Percentiles rank a stretch among this genome's conserved stretches.
Evolutionary conservation across 2,113 vertebrate species (phyloP).

Genomic region (Xenopus tropicalis): DNA sequence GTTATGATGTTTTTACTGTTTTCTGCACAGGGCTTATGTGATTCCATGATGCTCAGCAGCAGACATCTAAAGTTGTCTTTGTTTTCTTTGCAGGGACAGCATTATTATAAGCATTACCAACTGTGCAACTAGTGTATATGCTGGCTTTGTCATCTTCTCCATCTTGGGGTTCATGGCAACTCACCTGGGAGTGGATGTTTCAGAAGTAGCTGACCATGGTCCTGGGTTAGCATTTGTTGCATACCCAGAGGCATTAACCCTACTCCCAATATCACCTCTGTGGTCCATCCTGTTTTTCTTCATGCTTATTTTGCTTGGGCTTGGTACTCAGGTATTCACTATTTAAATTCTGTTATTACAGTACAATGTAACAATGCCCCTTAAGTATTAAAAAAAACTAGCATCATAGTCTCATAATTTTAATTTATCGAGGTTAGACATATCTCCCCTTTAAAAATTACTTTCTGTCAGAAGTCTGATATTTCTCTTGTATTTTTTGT

Average conservation of each 20-base stretch:
- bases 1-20: too few relatives aligned
- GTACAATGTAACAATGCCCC: too few relatives aligned
- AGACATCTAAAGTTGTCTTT: neutral
- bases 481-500: neutral
- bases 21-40: too few relatives aligned
- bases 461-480: too few relatives aligned
- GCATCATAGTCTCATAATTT: too few relatives aligned
- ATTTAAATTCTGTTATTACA: too few relatives aligned
- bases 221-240: constrained; percentile 94
- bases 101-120: constrained; percentile 98
- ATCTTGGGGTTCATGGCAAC: constrained; percentile 98
- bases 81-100: constrained; percentile 78
- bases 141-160: constrained; percentile 97
- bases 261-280: constrained; percentile 89
- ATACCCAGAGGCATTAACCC: constrained; percentile 92
- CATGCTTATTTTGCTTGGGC: constrained; percentile 95
- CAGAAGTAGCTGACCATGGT: constrained; percentile 90
- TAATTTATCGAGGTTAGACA: too few relatives aligned
- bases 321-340: constrained; percentile 88
- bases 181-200: constrained; percentile 88
- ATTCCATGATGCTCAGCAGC: too few relatives aligned
- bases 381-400: too few relatives aligned
- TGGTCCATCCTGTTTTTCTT: constrained; percentile 99
- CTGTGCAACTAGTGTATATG: constrained; percentile 94
- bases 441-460: too few relatives aligned